Evolutionary conservation across 2,797 vertebrate species (phyloP), one percentile per base, ranked within the genome.

Genomic region (Dendrocincla fuliginosa): DNA sequence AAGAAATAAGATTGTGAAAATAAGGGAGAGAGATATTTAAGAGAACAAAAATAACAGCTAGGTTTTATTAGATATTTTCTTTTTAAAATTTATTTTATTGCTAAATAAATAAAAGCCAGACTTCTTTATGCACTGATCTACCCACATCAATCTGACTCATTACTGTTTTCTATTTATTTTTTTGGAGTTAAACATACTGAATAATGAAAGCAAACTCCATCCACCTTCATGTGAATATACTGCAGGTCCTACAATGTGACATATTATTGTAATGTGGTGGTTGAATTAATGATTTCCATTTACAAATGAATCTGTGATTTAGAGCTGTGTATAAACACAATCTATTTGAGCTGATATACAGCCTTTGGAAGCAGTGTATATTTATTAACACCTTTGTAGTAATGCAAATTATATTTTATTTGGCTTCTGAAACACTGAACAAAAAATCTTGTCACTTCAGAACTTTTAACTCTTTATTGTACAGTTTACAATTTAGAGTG

Each of bases 251-350:
- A 59, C 42, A 87, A 25, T 73, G 44, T 87, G 81, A 69, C 55
- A 89, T 30, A 87, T 82, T 87, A 63, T 49, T 33, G 33, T 60
- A 92, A 83, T 50, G 74, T 20, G 53, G 33, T 41, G 10, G 23
- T 39, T 64, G 49, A 69, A 92, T 74, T 87, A 83, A 85, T 85
- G 3, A 64, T 87, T 93, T 94, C 56, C 53, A 60, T 60, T 92
- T 93, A 63, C 46, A 92, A 94, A 93, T 74, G 25, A 53, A 91
- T 44, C 68, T 18, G 84, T 25, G 90, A 95, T 90, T 93, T 92
- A 95, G 52, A 89, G 46, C 47, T 84, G 16, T 59, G 63, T 59
- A 69, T 55, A 60, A n/a, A 67, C 15, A 67, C 75, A 52, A 71
- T 56, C 20, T 89, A 47, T 86, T 6, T 63, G 41, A 93, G 27